These are phyloP conservation scores for Peromyscus aztecus DNA, from an alignment of 2,797 vertebrate genomes.

Conservation along the genomic window DNA sequence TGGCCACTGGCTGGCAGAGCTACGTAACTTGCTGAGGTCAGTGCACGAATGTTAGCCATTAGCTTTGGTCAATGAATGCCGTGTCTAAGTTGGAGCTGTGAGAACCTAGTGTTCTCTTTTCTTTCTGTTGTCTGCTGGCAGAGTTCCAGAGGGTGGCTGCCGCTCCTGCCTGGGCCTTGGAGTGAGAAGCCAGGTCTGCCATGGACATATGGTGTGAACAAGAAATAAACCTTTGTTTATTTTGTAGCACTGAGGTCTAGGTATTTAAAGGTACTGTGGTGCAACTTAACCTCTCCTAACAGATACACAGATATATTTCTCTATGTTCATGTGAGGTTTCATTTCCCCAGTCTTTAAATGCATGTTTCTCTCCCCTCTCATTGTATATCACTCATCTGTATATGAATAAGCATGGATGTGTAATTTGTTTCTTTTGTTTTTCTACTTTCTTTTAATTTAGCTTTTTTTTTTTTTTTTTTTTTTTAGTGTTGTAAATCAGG, in stretches of 20 bases:
- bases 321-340: not conserved
- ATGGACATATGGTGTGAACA: not conserved
- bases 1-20: not conserved
- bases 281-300: conserved; percentile 11
- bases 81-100: not conserved
- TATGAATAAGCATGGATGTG: not conserved
- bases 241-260: not conserved
- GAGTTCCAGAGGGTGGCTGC: not conserved
- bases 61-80: not conserved
- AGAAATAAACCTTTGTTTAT: conserved; percentile 53
- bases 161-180: not conserved
- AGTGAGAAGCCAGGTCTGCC: not conserved
- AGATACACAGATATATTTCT: not conserved
- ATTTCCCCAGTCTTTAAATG: conserved; percentile 29
- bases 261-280: not conserved
- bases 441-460: not conserved
- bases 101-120: conserved; percentile 19
- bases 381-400: not conserved
- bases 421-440: not conserved
- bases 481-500: not conserved
- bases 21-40: not conserved
- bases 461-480: not conserved
- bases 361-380: not conserved
- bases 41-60: not conserved
- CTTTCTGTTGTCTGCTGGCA: not conserved